These are phyloP conservation scores for Eudemis profundana DNA, from an alignment of 2,888 invertebrate species.

Conservation along the genomic window DNA sequence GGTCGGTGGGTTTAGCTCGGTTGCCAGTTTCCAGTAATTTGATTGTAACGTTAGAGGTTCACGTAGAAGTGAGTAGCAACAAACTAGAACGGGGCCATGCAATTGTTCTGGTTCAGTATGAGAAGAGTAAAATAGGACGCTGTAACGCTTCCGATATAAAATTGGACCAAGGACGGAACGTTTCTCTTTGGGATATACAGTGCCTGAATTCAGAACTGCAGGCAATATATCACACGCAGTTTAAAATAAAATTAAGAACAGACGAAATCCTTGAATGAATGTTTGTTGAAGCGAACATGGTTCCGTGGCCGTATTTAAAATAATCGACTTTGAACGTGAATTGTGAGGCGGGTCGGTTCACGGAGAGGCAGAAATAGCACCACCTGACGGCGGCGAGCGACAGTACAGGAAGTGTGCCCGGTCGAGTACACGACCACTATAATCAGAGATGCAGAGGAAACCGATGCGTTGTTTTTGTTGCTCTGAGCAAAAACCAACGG, in stretches of 20 bases:
- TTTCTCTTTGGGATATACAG: conserved; percentile 25
- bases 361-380: conserved; percentile 77
- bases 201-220: conserved; percentile 10
- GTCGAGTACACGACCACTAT: conserved; percentile 59
- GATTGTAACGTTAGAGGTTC: conserved; percentile 54
- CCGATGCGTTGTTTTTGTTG: conserved; percentile 38
- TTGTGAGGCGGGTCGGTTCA: conserved; percentile 67
- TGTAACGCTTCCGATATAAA: conserved; percentile 59
- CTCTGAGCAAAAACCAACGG: conserved; percentile 39
- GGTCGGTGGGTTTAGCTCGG: conserved; percentile 48
- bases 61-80: conserved; percentile 37
- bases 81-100: conserved; percentile 69
- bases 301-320: conserved; percentile 63
- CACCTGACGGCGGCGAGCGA: conserved; percentile 64
- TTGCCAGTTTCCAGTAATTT: conserved; percentile 35
- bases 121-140: conserved; percentile 64
- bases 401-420: conserved; percentile 73
- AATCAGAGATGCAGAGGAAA: conserved; percentile 46
- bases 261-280: conserved; percentile 54
- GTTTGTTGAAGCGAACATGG: conserved; percentile 54
- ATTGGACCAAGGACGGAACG: conserved; percentile 60
- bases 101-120: conserved; percentile 65
- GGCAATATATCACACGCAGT: conserved; percentile 12
- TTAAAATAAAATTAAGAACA: conserved; percentile 35
- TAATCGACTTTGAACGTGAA: conserved; percentile 79